Base-by-base conservation (phyloP, 2,113 vertebrate genomes). In the Pseudolaguvia tuberculata region DNA sequence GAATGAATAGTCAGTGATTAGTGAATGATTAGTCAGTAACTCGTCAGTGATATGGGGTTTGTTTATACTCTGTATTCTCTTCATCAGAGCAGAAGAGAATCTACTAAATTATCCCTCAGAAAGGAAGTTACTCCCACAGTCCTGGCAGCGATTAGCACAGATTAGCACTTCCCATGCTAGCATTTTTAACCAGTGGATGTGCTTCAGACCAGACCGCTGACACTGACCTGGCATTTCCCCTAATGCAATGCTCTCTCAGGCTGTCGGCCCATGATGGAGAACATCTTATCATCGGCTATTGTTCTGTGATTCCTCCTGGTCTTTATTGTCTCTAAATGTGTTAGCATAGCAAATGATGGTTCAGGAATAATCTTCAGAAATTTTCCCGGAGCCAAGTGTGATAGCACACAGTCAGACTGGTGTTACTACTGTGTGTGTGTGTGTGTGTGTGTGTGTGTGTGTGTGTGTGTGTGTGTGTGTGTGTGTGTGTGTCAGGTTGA, bases 201-300 rank as follows among this genome's bases (percentile, higher is more conserved):
- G 67, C 51, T 55, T 21, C 20, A 50, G 23, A 10, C 31, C 31
- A 14, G 50, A 39, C 51, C 21, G 29, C 12, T 55, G 67, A 39
- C 67, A 55, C 67, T 21, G 67, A 53, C 31, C 67, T 55, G 67
- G 39, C 31, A 35, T 70, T 70, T 70, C 67, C 67, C 67, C 53
- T 23, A 53, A 42, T 23, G 67, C 67, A 53, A 9, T 53, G 20
- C 50, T 70, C 50, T n/a, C 17, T 14, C 13, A 21, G 18, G 2
- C 50, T 53, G 67, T 70, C 48, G 3, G 27, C n/a, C 50, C n/a
- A 51, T 2, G 12, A n/a, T 3, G 13, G 23, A 1, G 29, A 14
- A 70, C 4, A 42, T 23, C 29, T 55, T 70, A 55, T 70, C 67
- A 70, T 55, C 67, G 8, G 10, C 67, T 70, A 70, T 55, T 70